A percentile compares a stretch with the other conserved stretches of the same genome.
phyloP scores from a whole-genome alignment of 2,888 invertebrate species.

The Lissocephala sabroskyi region DNA sequence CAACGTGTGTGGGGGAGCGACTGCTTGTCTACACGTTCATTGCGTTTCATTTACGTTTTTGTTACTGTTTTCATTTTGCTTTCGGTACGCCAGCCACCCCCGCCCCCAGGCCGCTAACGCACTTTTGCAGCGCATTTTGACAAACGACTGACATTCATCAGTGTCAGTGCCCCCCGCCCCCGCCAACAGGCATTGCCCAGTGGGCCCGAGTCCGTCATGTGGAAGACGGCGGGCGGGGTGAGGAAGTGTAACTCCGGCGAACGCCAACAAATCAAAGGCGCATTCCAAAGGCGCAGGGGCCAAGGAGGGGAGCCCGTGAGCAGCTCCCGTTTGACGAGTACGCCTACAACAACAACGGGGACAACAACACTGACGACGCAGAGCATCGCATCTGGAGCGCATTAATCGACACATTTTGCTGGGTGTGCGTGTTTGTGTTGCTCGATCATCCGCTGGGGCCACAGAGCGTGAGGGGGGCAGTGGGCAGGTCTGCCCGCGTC shows the following conservation, averaged over 20 bases:
- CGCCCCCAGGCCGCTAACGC: constrained; percentile 17
- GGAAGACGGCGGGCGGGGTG: background rate
- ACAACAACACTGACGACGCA: constrained; percentile 2
- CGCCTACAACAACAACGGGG: background rate
- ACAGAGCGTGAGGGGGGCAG: background rate
- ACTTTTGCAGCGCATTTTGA: constrained; percentile 64
- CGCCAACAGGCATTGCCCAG: background rate
- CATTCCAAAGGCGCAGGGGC: constrained; percentile 41
- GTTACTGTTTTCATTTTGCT: constrained; percentile 45
- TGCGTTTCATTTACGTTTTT: constrained; percentile 37
- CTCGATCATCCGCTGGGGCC: too few relatives aligned
- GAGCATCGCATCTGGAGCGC: constrained; percentile 63
- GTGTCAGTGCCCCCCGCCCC: constrained; percentile 49
- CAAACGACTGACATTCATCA: constrained; percentile 71
- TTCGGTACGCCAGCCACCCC: constrained; percentile 10
- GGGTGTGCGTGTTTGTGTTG: constrained; percentile 22
- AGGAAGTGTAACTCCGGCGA: constrained; percentile 22
- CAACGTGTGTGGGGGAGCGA: constrained; percentile 3
- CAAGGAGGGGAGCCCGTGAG: constrained; percentile 23
- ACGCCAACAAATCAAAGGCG: constrained; percentile 57
- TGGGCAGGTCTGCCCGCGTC: background rate
- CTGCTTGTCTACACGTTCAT: constrained; percentile 25
- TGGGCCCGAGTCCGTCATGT: background rate
- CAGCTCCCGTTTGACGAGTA: constrained; percentile 11
- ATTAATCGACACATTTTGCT: constrained; percentile 62